phyloP scores from a whole-genome alignment of 2,113 vertebrate genomes.

The Caranx ignobilis region DNA sequence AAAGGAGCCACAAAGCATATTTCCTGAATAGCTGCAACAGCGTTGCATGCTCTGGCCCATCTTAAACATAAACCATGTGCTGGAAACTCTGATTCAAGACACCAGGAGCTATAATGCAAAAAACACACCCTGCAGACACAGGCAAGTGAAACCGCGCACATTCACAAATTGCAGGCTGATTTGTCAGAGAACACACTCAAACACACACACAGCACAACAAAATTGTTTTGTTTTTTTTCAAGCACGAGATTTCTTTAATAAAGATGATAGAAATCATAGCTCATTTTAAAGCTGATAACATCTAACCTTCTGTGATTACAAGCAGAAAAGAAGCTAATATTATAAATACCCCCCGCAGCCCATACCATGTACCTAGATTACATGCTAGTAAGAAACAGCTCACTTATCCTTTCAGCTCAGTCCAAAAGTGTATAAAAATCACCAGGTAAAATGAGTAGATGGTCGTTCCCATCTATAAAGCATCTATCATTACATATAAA shows the following conservation, averaged over 20 bases:
- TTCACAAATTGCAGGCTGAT: not conserved
- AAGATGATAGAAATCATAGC: constrained; percentile 55
- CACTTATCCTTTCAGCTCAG: constrained; percentile 39
- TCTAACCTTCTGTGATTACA: constrained; percentile 50
- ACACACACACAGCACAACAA: constrained; percentile 14
- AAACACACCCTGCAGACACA: constrained; percentile 49
- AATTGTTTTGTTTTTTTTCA: not conserved
- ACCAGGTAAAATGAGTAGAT: constrained; percentile 56
- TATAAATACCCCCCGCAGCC: constrained; percentile 76
- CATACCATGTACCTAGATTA: constrained; percentile 52
- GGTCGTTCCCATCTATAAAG: constrained; percentile 48
- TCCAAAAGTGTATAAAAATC: constrained; percentile 61
- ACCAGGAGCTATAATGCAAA: constrained; percentile 61
- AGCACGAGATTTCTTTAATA: constrained; percentile 66
- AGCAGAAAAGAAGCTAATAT: constrained; percentile 64
- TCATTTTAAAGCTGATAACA: constrained; percentile 49
- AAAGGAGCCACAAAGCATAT: constrained; percentile 58
- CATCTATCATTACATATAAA: constrained; percentile 77
- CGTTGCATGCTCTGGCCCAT: constrained; percentile 57
- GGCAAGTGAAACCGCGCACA: constrained; percentile 15
- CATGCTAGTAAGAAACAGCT: constrained; percentile 50
- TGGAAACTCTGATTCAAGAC: constrained; percentile 77
- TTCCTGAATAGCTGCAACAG: constrained; percentile 55
- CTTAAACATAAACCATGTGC: constrained; percentile 74
- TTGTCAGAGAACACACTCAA: not conserved